Conservation (phyloP, 2,113 vertebrate species). For the Strix uralensis region DNA sequence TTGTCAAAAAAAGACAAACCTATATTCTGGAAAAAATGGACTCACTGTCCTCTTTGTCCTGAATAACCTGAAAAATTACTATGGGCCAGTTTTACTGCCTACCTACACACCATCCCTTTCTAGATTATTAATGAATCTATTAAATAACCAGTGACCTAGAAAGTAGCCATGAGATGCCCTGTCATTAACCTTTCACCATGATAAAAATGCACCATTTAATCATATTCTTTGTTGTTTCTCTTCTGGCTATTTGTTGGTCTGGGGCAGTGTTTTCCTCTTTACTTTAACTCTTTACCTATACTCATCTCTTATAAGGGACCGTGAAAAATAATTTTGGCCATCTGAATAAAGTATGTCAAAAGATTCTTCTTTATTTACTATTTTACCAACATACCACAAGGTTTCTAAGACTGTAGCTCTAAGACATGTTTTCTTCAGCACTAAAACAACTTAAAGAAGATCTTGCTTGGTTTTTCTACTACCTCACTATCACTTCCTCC, state of each 20-base stretch:
- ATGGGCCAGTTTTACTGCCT: not conserved
- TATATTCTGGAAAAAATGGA: not conserved
- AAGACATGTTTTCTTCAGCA: not conserved
- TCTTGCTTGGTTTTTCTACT: not conserved
- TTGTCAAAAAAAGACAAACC: not conserved
- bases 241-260: not conserved
- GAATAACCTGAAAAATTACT: not conserved
- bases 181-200: not conserved
- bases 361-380: not conserved
- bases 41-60: not conserved
- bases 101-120: not conserved
- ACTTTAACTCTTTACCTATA: not conserved
- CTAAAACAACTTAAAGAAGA: not conserved
- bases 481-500: not conserved
- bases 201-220: not conserved
- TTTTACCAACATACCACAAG: not conserved
- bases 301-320: not conserved
- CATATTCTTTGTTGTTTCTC: not conserved
- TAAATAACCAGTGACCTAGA: conserved; percentile 32
- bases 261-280: not conserved
- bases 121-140: conserved; percentile 51
- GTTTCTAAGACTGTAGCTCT: not conserved
- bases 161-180: not conserved
- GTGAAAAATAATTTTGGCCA: not conserved
- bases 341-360: not conserved